phyloP scores from a whole-genome alignment of 2,113 vertebrate genomes.

The Lanius ludovicianus region DNA sequence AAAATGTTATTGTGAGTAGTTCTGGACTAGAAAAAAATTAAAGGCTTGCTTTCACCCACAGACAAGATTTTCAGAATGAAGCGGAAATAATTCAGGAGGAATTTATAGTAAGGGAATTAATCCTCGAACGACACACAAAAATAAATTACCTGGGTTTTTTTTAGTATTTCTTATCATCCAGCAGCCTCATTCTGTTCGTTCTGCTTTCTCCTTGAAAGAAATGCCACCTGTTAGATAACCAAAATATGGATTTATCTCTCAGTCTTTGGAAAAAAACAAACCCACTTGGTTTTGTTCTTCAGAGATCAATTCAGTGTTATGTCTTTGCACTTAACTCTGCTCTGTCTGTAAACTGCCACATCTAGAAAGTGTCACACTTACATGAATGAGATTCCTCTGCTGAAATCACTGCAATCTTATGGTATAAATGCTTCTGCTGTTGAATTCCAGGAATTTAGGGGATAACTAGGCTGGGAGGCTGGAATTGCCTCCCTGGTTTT shows the following conservation, averaged over 20 bases:
- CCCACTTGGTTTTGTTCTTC: not conserved
- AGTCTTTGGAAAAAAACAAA: not conserved
- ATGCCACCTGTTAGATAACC: not conserved
- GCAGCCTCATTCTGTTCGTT: not conserved
- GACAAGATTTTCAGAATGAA: slow-evolving; percentile 32
- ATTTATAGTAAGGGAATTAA: slow-evolving; percentile 39
- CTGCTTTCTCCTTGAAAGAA: slow-evolving; percentile 11
- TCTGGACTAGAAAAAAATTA: not conserved
- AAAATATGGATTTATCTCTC: not conserved
- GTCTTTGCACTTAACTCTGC: not conserved
- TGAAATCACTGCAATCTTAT: not conserved
- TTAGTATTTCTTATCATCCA: not conserved
- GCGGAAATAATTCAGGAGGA: slow-evolving; percentile 19
- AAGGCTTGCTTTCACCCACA: slow-evolving; percentile 20
- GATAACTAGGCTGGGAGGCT: not conserved
- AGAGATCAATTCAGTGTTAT: not conserved
- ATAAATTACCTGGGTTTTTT: slow-evolving; percentile 35
- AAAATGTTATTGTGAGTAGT: not conserved
- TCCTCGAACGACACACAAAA: not conserved
- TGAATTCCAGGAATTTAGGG: not conserved
- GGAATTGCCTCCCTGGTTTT: not conserved
- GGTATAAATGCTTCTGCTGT: not conserved
- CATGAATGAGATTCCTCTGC: not conserved
- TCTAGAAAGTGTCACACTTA: not conserved
- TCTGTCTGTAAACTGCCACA: not conserved